Base-by-base conservation (phyloP, 2,797 vertebrate genomes). In the Myripristis murdjan region DNA sequence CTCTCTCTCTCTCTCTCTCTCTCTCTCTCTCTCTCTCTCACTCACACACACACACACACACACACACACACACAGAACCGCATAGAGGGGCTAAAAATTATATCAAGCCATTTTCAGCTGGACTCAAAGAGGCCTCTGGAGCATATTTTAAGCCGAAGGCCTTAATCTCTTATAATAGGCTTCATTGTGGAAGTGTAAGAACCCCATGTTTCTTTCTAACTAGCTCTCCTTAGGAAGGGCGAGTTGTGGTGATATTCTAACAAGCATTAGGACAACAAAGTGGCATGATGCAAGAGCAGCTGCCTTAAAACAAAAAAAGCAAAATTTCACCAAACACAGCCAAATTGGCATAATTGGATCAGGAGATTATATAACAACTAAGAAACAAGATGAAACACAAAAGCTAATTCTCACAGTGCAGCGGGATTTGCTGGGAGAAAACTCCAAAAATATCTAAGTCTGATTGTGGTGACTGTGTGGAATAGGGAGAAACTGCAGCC, bases 121-220 rank as follows among this genome's bases (percentile, higher is more conserved):
- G 60, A 86, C 70, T 81, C 55, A 70, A 86, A 79, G 79, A 64
- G 79, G 84, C 75, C 85, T 89, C 76, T 77, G 62, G 86, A 89
- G 86, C 67, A 77, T 87, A 84, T 88, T 88, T 86, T 83, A 79
- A 87, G 64, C 65, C 81, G 54, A 49, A 77, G 78, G 75, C 82
- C 76, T 82, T 90, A 83, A 91, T 91, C 87, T 90, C 73, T 84
- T 81, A 82, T 87, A 91, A 91, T 81, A 78, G 77, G 63, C 69
- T 72, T 88, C 86, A 86, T 82, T 87, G 82, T 86, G 75, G 60
- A 77, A 77, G 69, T 78, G 39, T 12, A 65, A 37, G 60, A 80
- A 80, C 62, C 56, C 67, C 18, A 22, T 77, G 56, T 75, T 86
- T 90, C 70, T 69, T 68, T 71, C 73, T 70, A 52, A 84, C 67